Evolutionary conservation across 2,888 invertebrate species (phyloP).

Genomic region (Drepana falcataria): DNA sequence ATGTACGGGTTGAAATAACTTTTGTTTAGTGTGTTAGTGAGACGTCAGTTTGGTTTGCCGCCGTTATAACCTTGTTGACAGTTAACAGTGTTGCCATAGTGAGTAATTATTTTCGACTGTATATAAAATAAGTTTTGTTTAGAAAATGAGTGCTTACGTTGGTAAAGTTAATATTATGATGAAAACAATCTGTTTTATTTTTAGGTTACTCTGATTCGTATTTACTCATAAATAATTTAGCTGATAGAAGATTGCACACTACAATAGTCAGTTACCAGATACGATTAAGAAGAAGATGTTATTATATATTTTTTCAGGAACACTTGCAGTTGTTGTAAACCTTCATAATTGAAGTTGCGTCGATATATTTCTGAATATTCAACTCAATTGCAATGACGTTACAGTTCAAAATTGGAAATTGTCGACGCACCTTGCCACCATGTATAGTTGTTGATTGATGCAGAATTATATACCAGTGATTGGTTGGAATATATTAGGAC

Average conservation of each 20-base stretch:
- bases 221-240: conserved; percentile 40
- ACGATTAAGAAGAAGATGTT: conserved; percentile 50
- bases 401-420: conserved; percentile 8
- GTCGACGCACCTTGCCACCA: conserved; percentile 23
- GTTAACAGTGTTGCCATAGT: conserved; percentile 77
- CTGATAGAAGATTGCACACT: conserved; percentile 54
- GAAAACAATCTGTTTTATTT: conserved; percentile 33
- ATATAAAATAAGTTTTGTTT: conserved; percentile 69
- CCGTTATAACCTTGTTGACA: conserved; percentile 67
- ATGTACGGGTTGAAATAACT: conserved; percentile 42
- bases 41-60: conserved; percentile 63
- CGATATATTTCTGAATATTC: conserved; percentile 7
- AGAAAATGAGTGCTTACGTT: conserved; percentile 56
- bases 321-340: conserved; percentile 30
- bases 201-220: conserved; percentile 38
- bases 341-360: conserved; percentile 6
- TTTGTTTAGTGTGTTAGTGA: conserved; percentile 64
- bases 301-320: conserved; percentile 63
- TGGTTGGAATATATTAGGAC: conserved; percentile 52
- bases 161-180: conserved; percentile 32
- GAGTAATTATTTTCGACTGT: conserved; percentile 72
- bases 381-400: conserved; percentile 4
- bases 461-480: conserved; percentile 66
- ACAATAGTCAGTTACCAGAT: conserved; percentile 75
- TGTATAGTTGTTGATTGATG: conserved; percentile 53